phyloP scores from a whole-genome alignment of 1,140 invertebrate species.

The Scylla paramamosain region DNA sequence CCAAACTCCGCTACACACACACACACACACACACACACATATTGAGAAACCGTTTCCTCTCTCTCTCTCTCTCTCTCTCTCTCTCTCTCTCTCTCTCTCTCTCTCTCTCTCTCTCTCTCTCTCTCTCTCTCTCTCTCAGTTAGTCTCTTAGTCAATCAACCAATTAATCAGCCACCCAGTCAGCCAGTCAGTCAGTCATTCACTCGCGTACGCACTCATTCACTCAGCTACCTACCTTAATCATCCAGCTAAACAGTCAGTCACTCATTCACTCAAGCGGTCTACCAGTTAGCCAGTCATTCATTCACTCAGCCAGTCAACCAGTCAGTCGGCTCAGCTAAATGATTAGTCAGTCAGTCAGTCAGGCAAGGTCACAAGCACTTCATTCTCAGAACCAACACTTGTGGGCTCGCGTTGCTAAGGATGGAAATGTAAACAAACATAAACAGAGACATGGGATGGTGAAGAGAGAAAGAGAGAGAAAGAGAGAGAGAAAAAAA shows the following conservation, averaged over 20 bases:
- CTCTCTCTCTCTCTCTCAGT: constrained; percentile 2
- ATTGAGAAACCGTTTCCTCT: no score
- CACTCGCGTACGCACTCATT: not conserved
- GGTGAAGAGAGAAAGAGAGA: not conserved
- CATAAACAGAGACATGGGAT: not conserved
- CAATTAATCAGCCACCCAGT: not conserved
- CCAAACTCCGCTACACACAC: no score
- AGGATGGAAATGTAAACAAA: not conserved
- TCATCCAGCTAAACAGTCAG: not conserved
- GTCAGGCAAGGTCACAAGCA: not conserved
- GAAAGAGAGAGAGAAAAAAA: not conserved
- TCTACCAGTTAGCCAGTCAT: no score
- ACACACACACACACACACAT: no score
- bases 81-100: no score
- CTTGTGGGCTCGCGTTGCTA: not conserved
- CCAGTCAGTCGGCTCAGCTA: not conserved
- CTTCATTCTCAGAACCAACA: not conserved
- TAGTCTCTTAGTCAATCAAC: not conserved
- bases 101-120: not conserved
- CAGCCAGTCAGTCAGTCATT: not conserved
- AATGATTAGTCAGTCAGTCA: not conserved
- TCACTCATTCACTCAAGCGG: no score
- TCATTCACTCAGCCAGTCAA: not conserved
- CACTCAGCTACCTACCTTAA: not conserved
- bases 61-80: no score